Base-by-base conservation (phyloP, 64 coral and sea anemone genomes). In the Cladopsammia gracilis region DNA sequence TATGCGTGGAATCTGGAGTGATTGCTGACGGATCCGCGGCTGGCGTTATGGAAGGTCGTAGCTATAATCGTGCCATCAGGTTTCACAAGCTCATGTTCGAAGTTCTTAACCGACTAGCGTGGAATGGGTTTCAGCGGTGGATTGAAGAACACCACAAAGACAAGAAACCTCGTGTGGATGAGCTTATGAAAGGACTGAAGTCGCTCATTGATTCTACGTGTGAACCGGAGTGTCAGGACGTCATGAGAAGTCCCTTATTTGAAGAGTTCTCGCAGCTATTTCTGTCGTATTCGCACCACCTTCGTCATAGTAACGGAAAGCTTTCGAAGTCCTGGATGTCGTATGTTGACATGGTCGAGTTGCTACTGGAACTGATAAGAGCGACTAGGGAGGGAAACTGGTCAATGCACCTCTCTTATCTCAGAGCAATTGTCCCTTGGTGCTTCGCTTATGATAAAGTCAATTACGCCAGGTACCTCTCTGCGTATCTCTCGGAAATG, bases 401-500 rank as follows among this genome's bases (percentile, higher is more conserved):
- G 94, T 15, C 62, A 58, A 19, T 96, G 24, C 85, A 96, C 87
- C 67, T 96, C 47, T 71, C 94, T 16, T 25, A 71, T 67, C 18
- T 91, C 54, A 78, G 81, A 16, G 26, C 11, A 73, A 91, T 96
- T 57, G 79, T 96, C 64, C 89, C 89, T 52, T 96, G 94, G 75
- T 87, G 64, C 25, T 96, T 96, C 61, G 76, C 89, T 4, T 88
- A 91, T 87, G 77, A 96, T 74, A 91, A 91, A 14, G 1, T 82
- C 12, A 96, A 96, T 56, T 96, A 96, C 80, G 84, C 89, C n/a
- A 81, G 89, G 77, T 96, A 96, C 76, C 58, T 86, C 10, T 75
- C 89, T 42, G 60, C 73, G 11, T 95, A 95, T 62, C 45, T 71
- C 10, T 22, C 16, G 3, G 88, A 91, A 53, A 91, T 95, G 83